Evolutionary conservation across 2,888 invertebrate genomes (phyloP), one percentile per base, ranked within the genome.

Genomic region (Agonopterix heracliana): DNA sequence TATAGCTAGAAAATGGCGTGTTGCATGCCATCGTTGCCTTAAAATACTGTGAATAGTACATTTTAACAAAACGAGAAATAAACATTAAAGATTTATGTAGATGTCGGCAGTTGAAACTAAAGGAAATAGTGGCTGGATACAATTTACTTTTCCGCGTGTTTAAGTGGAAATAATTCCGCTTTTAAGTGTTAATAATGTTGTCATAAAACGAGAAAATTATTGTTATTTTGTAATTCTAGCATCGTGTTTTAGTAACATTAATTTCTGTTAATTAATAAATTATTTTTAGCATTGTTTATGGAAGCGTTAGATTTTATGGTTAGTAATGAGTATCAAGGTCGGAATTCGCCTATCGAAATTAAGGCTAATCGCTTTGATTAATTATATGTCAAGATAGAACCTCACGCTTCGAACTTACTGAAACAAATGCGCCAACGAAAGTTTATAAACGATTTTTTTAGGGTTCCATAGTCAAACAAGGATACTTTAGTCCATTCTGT

Each of bases 21-120:
- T 52, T 17, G 50, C 60, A 61, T 64, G 64, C 64, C 44, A 63
- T 54, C 52, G 50, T 49, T 46, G 50, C 45, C 44, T 35, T 42
- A 48, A 49, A 51, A 44, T 43, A 36, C 36, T 44, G 36, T 45
- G 36, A 51, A 44, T 44, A 43, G n/a, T 46, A 47, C 45, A 43
- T 48, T 51, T 47, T 45, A 35, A 41, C 41, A 49, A 53, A 51
- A 49, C 36, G 44, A 47, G n/a, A 13, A 41, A 49, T 49, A 36
- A 41, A 45, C 40, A 34, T 14, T 14, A n/a, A 34, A 9, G 46
- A 44, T 50, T 53, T 53, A 50, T 50, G 50, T 46, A 46, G 26
- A 45, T 44, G 49, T 53, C 50, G 35, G 26, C 49, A 45, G 45
- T 49, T 11, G 45, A 41, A 45, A 11, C 26, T 26, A 12, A 26